phyloP scores from a whole-genome alignment of 2,797 vertebrate genomes.

The Morelia viridis region DNA sequence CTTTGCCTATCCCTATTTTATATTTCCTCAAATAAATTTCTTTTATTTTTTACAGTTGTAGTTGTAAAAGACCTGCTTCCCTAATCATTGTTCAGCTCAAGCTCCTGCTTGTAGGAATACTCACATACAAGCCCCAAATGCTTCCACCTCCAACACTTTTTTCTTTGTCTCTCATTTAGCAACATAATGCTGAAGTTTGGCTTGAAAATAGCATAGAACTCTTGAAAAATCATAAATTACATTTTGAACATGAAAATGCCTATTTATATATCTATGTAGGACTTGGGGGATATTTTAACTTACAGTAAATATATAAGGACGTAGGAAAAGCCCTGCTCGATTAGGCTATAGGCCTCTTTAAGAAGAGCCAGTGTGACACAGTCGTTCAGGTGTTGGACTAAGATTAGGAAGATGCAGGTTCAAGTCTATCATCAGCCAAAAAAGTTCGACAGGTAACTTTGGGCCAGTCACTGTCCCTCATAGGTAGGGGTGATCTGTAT shows the following conservation, averaged over 20 bases:
- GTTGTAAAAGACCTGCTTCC: neutral
- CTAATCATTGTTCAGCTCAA: neutral
- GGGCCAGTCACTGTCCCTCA: neutral
- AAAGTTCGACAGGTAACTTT: neutral
- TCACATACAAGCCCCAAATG: neutral
- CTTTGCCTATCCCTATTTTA: neutral
- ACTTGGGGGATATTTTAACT: neutral
- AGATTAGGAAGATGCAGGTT: neutral
- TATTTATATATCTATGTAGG: neutral
- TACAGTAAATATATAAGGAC: neutral
- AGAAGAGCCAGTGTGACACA: neutral
- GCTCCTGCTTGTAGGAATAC: neutral
- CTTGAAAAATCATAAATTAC: neutral
- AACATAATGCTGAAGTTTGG: neutral
- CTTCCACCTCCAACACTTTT: neutral
- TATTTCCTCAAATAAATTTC: neutral
- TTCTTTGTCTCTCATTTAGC: neutral
- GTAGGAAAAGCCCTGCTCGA: neutral
- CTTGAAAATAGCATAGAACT: neutral
- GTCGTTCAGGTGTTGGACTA: neutral
- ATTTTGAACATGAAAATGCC: neutral
- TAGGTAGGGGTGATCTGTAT: neutral
- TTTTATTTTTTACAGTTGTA: neutral
- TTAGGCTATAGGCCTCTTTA: neutral
- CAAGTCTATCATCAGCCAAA: neutral